Percentiles rank a stretch among this genome's conserved stretches.
phyloP scores from a whole-genome alignment of 2,888 invertebrate species.

The Seira sanloemensis region DNA sequence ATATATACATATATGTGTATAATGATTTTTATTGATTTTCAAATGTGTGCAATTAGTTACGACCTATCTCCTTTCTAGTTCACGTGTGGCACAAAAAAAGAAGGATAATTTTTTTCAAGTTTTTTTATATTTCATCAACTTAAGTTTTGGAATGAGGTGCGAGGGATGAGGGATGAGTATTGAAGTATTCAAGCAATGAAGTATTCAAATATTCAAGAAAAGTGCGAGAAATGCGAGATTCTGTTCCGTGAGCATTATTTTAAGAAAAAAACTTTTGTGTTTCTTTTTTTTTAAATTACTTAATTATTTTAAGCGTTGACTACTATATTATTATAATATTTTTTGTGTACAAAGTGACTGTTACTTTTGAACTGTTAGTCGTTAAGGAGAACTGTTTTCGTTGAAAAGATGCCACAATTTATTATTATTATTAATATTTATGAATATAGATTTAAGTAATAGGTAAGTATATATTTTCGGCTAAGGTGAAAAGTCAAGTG shows the following conservation, averaged over 20 bases:
- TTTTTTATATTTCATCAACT: not conserved
- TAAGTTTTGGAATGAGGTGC: not conserved
- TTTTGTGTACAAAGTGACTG: slow-evolving; percentile 44
- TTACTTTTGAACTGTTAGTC: slow-evolving; percentile 16
- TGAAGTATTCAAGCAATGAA: not conserved
- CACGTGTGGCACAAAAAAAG: too few species aligned
- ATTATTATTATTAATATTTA: too few species aligned
- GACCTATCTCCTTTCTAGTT: slow-evolving; percentile 57
- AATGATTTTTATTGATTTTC: slow-evolving; percentile 36
- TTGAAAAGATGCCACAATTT: too few species aligned
- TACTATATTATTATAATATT: not conserved
- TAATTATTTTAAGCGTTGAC: not conserved
- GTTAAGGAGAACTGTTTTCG: too few species aligned
- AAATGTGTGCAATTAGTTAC: slow-evolving; percentile 57
- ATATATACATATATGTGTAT: too few species aligned
- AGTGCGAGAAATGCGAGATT: too few species aligned
- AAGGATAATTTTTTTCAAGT: too few species aligned
- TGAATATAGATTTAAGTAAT: too few species aligned
- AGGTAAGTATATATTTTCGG: too few species aligned
- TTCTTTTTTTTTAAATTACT: not conserved
- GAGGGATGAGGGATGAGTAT: not conserved
- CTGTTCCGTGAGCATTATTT: not conserved
- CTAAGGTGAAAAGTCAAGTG: too few species aligned
- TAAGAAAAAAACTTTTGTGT: not conserved
- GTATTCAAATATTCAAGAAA: not conserved